Conservation (phyloP, 2,888 invertebrate species). For the Spisula subtruncata region DNA sequence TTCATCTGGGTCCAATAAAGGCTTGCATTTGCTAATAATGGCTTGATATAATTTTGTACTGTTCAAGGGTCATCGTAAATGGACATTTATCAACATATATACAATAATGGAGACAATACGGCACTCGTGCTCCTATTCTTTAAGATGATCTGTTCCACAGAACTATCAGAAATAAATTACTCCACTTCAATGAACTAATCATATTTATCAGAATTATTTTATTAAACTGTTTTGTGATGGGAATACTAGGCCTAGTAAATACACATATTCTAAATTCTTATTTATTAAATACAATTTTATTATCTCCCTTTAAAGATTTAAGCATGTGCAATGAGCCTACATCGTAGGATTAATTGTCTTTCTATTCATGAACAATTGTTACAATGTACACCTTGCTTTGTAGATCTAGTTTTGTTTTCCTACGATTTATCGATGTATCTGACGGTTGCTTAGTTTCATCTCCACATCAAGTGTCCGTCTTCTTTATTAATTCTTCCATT, state of each 20-base stretch:
- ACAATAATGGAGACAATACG: not conserved
- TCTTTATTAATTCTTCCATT: conserved; percentile 17
- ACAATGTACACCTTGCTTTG: not conserved
- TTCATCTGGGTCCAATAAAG: conserved; percentile 66
- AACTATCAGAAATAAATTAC: not conserved
- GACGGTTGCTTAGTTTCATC: not conserved
- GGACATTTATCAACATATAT: conserved; percentile 23
- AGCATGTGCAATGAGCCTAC: not conserved
- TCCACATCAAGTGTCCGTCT: not conserved
- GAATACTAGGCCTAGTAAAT: too few species aligned
- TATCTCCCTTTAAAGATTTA: not conserved
- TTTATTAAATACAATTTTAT: not conserved
- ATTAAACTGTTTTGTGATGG: not conserved
- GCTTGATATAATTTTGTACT: conserved; percentile 50
- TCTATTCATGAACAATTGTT: not conserved
- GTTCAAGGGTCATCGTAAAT: conserved; percentile 2
- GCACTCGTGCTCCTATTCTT: not conserved
- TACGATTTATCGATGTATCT: not conserved
- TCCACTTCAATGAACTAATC: not conserved
- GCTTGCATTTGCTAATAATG: conserved; percentile 62
- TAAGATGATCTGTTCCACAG: not conserved
- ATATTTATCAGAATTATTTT: not conserved
- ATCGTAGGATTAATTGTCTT: not conserved
- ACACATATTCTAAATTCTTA: too few species aligned
- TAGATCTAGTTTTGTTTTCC: not conserved